A percentile compares a stretch with the other conserved stretches of the same genome.
phyloP scores from a whole-genome alignment of 2,888 invertebrate species.

The Neoascia interrupta region DNA sequence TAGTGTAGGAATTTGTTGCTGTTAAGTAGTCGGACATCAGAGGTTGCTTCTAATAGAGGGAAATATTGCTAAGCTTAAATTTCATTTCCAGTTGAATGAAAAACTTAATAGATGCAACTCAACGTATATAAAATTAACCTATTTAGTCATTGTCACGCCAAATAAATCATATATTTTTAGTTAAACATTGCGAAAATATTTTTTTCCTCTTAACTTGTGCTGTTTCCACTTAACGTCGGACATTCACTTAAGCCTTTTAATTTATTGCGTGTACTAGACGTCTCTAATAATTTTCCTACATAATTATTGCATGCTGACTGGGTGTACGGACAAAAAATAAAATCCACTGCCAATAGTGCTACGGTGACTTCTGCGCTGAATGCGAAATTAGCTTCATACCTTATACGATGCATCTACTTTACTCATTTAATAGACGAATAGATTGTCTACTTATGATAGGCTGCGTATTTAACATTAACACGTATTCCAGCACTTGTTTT shows the following conservation, averaged over 20 bases:
- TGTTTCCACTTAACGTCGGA: conserved; percentile 8
- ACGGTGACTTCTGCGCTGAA: conserved; percentile 56
- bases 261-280: conserved; percentile 24
- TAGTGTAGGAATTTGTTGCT: no score
- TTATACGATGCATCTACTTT: conserved; percentile 3
- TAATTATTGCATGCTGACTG: conserved; percentile 32
- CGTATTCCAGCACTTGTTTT: conserved; percentile 21
- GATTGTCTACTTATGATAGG: conserved; percentile 57
- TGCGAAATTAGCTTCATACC: conserved; percentile 54
- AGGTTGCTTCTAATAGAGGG: no score
- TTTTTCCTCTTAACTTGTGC: no score
- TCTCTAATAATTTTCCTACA: conserved; percentile 16
- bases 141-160: no score
- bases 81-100: no score
- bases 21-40: no score
- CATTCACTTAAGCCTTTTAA: conserved; percentile 14
- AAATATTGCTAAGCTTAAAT: no score
- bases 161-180: no score
- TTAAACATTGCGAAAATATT: no score
- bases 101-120: no score
- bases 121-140: no score
- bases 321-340: conserved; percentile 36
- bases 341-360: conserved; percentile 71
- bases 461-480: conserved; percentile 40
- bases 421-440: conserved; percentile 19